Evolutionary conservation across 2,113 vertebrate genomes (phyloP).

Genomic region (Candoia aspera): DNA sequence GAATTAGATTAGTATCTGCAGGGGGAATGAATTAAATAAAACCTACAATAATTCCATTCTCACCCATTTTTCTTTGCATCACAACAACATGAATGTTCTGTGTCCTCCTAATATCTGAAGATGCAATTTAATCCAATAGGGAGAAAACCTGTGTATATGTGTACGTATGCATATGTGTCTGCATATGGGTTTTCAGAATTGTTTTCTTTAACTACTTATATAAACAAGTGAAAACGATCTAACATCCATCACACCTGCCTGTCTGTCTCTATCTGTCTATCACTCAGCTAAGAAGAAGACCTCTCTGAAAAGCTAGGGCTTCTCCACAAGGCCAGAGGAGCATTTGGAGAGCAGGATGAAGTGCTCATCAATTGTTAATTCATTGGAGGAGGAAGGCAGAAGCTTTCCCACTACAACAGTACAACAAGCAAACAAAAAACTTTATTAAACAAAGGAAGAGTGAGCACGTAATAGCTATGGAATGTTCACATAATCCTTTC

Average conservation of each 20-base stretch:
- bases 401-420: background rate
- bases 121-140: constrained; percentile 32
- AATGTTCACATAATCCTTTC: background rate
- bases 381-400: background rate
- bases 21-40: constrained; percentile 65
- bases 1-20: constrained; percentile 63
- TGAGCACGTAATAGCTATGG: background rate
- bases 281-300: background rate
- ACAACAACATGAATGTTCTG: constrained; percentile 28
- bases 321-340: background rate
- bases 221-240: background rate
- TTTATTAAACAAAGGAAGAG: background rate
- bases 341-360: background rate
- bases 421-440: background rate
- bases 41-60: constrained; percentile 49
- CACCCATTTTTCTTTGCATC: constrained; percentile 25
- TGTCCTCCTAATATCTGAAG: constrained; percentile 9
- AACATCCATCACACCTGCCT: background rate
- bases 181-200: background rate
- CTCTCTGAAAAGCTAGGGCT: background rate
- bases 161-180: background rate
- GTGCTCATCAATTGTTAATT: background rate
- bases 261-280: background rate
- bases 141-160: background rate
- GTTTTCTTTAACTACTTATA: constrained; percentile 17